phyloP scores from a whole-genome alignment of 2,888 invertebrate genomes.

The Hemaris fuciformis region DNA sequence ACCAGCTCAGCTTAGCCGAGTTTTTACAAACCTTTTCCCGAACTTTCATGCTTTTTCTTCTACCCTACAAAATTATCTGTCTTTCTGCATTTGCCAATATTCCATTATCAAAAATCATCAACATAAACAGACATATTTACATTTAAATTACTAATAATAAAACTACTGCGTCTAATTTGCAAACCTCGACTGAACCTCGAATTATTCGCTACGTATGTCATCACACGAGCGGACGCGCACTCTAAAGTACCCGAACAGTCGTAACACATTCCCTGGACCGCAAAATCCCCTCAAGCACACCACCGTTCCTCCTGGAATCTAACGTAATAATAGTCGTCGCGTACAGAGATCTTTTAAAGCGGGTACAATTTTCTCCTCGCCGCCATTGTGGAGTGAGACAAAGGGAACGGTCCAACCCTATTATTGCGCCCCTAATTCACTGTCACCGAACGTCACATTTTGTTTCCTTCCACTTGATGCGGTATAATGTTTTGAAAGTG shows the following conservation, averaged over 20 bases:
- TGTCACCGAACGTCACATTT: slow-evolving; percentile 16
- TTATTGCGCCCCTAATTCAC: slow-evolving; percentile 17
- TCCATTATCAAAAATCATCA: no score
- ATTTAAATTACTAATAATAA: no score
- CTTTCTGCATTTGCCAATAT: no score
- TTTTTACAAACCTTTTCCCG: no score
- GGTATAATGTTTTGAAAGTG: slow-evolving; percentile 10
- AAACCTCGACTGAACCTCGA: no score
- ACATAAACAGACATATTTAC: no score
- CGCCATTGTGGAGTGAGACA: slow-evolving; percentile 10
- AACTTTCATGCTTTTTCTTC: no score
- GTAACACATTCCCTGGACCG: background rate
- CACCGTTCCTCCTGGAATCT: background rate
- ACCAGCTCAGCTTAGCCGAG: no score
- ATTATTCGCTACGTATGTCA: background rate
- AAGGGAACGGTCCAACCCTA: slow-evolving; percentile 13
- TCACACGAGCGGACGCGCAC: background rate
- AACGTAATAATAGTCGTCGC: slow-evolving; percentile 4
- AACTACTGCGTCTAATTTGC: no score
- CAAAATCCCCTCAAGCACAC: background rate
- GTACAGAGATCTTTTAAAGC: slow-evolving; percentile 10
- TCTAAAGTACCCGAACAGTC: background rate
- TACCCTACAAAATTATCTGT: no score
- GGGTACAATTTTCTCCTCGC: slow-evolving; percentile 6
- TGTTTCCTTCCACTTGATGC: slow-evolving; percentile 10